Conservation (phyloP, 2,888 invertebrate species). For the Ceramica pisi region DNA sequence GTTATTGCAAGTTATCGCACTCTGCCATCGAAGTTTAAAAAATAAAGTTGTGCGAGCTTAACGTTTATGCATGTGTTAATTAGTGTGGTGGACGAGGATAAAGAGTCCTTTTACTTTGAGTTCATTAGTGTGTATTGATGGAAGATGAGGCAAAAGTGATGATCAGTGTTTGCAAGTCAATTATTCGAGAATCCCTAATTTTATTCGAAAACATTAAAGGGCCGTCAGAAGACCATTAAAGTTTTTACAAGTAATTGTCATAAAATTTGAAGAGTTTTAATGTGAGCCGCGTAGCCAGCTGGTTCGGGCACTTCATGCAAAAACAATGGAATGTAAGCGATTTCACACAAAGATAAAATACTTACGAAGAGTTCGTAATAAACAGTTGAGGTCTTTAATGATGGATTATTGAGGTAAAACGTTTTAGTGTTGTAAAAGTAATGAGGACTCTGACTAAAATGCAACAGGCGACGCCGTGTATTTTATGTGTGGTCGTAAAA, state of each 20-base stretch:
- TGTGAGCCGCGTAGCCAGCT: conserved; percentile 41
- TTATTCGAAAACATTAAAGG: conserved; percentile 3
- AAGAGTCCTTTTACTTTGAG: conserved; percentile 57
- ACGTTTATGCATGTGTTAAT: conserved; percentile 72
- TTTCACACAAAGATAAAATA: conserved; percentile 75
- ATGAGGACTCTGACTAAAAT: conserved; percentile 33
- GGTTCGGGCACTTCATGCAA: conserved; percentile 63
- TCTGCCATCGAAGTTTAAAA: conserved; percentile 67
- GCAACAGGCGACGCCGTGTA: conserved; percentile 12
- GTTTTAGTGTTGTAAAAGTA: conserved; percentile 46
- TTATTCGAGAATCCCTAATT: conserved; percentile 24
- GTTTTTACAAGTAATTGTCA: conserved; percentile 15
- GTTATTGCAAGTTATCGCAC: conserved; percentile 76
- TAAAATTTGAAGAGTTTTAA: conserved; percentile 14
- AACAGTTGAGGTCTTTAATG: conserved; percentile 54
- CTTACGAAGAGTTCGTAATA: conserved; percentile 67
- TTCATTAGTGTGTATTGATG: conserved; percentile 28
- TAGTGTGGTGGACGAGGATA: conserved; percentile 54
- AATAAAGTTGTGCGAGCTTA: conserved; percentile 63
- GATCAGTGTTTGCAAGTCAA: conserved; percentile 41
- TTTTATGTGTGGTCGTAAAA: conserved; percentile 42
- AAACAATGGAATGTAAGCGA: conserved; percentile 70
- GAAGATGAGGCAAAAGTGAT: conserved; percentile 49
- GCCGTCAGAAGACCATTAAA: conserved; percentile 5
- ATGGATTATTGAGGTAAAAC: conserved; percentile 55